phyloP scores from a whole-genome alignment of 2,888 invertebrate species.

The Panopea generosa region DNA sequence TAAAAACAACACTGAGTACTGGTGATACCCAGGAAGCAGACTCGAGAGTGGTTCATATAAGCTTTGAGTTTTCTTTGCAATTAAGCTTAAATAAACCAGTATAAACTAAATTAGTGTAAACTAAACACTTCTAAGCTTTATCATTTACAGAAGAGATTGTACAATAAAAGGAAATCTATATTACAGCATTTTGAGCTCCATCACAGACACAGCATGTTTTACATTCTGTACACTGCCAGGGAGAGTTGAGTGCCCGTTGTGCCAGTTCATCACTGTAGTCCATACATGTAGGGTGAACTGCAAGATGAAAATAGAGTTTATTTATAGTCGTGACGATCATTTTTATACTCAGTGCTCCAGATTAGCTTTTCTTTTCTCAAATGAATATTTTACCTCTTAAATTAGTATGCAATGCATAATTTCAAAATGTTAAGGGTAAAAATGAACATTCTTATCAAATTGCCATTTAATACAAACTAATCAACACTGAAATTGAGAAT shows the following conservation, averaged over 20 bases:
- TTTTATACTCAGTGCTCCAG: not conserved
- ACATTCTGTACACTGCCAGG: slow-evolving; percentile 96
- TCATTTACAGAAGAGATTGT: too few species aligned
- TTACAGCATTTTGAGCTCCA: slow-evolving; percentile 87
- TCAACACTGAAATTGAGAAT: too few species aligned
- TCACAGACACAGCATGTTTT: slow-evolving; percentile 94
- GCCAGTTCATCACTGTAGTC: slow-evolving; percentile 86
- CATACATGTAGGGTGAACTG: slow-evolving; percentile 87
- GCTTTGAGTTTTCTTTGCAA: not conserved
- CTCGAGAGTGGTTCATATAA: too few species aligned
- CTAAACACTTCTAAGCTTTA: too few species aligned
- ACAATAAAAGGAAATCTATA: slow-evolving; percentile 42
- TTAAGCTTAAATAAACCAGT: too few species aligned
- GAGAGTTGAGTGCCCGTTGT: slow-evolving; percentile 82
- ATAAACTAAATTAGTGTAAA: too few species aligned
- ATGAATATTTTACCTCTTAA: not conserved
- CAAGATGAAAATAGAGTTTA: slow-evolving; percentile 24
- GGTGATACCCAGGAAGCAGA: too few species aligned
- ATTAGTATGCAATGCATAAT: not conserved
- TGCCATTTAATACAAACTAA: too few species aligned
- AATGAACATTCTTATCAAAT: too few species aligned
- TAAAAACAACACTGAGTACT: too few species aligned
- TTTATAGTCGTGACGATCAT: not conserved
- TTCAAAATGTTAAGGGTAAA: too few species aligned
- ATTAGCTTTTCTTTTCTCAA: too few species aligned